These are phyloP conservation scores for Eolophus roseicapilla DNA, from an alignment of 2,113 vertebrate species.

Conservation along the genomic window DNA sequence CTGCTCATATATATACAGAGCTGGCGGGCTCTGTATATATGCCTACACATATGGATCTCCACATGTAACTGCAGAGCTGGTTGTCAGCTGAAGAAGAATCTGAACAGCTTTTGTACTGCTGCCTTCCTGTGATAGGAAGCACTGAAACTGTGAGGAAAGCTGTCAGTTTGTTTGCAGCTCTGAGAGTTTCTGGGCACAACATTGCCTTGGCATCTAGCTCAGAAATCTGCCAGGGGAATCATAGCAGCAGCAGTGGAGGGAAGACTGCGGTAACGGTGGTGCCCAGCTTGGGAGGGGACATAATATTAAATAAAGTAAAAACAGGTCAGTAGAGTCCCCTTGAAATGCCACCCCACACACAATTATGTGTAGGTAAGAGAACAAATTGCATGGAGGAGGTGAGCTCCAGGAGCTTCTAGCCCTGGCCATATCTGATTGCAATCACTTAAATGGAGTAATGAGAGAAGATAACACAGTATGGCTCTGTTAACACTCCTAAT, in stretches of 20 bases:
- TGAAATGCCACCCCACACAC: neutral
- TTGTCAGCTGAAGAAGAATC: neutral
- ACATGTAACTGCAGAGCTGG: neutral
- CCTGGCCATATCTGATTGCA: neutral
- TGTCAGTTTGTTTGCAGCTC: neutral
- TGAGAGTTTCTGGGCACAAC: neutral
- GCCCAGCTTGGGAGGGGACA: neutral
- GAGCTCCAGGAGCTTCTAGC: neutral
- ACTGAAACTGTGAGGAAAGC: neutral
- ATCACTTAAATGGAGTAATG: neutral
- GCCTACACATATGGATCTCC: too few species aligned
- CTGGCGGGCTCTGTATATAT: neutral
- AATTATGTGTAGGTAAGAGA: neutral
- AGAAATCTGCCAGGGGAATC: neutral
- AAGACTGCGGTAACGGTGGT: neutral
- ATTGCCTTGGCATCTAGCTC: neutral
- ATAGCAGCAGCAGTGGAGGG: neutral
- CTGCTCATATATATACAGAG: neutral
- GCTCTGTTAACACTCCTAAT: neutral
- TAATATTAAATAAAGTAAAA: neutral
- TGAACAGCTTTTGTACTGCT: neutral
- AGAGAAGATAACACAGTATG: neutral
- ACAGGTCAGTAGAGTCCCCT: neutral
- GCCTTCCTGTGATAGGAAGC: neutral
- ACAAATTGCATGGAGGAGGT: neutral